Conservation (phyloP, 2,113 vertebrate species). For the Rhadina sibilatrix region DNA sequence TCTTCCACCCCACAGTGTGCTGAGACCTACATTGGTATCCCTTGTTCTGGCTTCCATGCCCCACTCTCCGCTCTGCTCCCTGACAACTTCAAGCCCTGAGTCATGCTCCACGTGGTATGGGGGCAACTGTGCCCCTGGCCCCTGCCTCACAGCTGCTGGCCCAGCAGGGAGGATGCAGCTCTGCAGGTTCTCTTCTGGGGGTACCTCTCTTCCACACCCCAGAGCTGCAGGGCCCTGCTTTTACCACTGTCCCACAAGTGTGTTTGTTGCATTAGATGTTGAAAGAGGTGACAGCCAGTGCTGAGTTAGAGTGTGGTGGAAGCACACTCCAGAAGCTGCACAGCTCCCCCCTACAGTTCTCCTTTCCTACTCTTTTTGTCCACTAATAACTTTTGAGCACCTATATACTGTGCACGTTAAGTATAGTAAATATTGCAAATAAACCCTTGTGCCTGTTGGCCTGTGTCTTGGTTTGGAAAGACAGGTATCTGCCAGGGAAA, state of each 20-base stretch:
- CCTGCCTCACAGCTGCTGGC: too few relatives aligned
- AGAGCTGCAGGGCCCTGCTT: neutral
- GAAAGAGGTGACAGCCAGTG: neutral
- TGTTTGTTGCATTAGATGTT: too few relatives aligned
- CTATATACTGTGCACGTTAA: fast-evolving
- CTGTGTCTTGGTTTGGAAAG: too few relatives aligned
- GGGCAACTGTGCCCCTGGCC: too few relatives aligned
- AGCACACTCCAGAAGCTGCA: neutral
- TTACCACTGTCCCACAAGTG: fast-evolving
- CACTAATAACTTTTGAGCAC: neutral
- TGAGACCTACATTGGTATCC: too few relatives aligned
- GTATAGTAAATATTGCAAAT: neutral
- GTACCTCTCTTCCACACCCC: too few relatives aligned
- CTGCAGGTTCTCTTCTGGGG: fast-evolving
- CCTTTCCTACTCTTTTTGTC: neutral
- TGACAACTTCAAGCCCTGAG: fast-evolving
- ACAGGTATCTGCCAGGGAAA: too few relatives aligned
- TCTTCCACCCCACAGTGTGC: fast-evolving
- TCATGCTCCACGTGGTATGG: fast-evolving
- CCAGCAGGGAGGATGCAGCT: neutral
- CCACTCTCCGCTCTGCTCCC: fast-evolving
- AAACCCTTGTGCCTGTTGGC: fast-evolving
- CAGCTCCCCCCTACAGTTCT: fast-evolving
- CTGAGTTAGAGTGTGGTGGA: fast-evolving
- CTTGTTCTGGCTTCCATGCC: fast-evolving